Conservation (phyloP, 2,113 vertebrate species). For the Archilochus colubris region DNA sequence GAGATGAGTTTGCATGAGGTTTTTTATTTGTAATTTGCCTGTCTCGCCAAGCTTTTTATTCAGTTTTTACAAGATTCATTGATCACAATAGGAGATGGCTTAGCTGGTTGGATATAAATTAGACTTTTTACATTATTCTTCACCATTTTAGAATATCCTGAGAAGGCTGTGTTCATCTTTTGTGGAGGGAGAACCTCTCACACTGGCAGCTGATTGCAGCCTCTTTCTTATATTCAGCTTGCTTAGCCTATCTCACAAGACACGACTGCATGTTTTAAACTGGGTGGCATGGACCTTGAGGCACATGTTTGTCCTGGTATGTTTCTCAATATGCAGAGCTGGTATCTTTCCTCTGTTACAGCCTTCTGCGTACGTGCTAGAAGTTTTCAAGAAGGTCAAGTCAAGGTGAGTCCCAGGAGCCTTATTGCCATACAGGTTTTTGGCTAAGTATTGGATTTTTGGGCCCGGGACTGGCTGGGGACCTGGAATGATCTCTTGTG, state of each 20-base stretch:
- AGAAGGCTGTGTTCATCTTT: not conserved
- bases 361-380: constrained; percentile 88
- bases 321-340: not conserved
- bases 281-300: not conserved
- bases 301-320: not conserved
- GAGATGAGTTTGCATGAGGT: not conserved
- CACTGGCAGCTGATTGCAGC: not conserved
- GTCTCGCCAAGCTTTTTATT: not conserved
- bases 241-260: not conserved
- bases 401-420: constrained; percentile 84
- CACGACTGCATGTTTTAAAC: not conserved
- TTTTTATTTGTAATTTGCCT: not conserved
- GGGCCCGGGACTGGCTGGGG: not conserved
- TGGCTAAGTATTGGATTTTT: not conserved
- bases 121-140: not conserved
- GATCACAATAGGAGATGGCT: not conserved
- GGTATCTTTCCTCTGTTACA: constrained; percentile 59
- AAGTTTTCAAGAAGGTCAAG: constrained; percentile 91
- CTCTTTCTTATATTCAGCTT: not conserved
- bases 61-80: not conserved
- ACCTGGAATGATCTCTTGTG: not conserved
- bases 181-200: not conserved
- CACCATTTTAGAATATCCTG: not conserved
- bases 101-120: not conserved
- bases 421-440: not conserved